phyloP scores from a whole-genome alignment of 2,888 invertebrate species.

The Scaptomyza reducta region DNA sequence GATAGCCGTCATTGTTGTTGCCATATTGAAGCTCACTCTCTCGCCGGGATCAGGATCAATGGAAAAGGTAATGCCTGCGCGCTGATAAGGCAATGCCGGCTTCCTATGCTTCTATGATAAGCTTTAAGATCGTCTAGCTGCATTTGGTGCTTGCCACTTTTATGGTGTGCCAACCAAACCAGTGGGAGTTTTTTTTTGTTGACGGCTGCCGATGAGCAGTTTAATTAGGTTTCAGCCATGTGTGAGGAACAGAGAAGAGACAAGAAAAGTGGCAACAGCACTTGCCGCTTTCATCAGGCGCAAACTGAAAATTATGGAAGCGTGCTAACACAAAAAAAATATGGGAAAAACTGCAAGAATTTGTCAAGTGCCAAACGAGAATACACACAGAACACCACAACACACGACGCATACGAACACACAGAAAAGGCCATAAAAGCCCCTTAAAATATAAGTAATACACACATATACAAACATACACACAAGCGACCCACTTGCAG shows the following conservation, averaged over 20 bases:
- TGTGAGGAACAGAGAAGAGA: slow-evolving; percentile 6
- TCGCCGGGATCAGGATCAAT: slow-evolving; percentile 26
- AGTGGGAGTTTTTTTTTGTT: slow-evolving; percentile 23
- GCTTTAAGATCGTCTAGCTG: slow-evolving; percentile 34
- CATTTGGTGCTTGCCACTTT: slow-evolving; percentile 22
- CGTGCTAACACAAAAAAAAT: slow-evolving; percentile 24
- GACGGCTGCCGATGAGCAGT: slow-evolving; percentile 49
- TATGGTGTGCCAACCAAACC: slow-evolving; percentile 2
- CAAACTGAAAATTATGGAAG: slow-evolving; percentile 53
- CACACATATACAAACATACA: slow-evolving; percentile 27
- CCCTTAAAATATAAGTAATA: slow-evolving; percentile 49
- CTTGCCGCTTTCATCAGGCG: slow-evolving; percentile 58
- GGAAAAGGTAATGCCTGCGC: slow-evolving; percentile 36
- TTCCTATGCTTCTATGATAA: slow-evolving; percentile 31
- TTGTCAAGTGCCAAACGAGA: slow-evolving; percentile 67
- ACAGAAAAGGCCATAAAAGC: slow-evolving; percentile 35
- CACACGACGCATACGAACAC: background rate
- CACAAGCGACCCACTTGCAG: slow-evolving; percentile 45
- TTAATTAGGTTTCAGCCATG: slow-evolving; percentile 67
- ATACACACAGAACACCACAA: background rate
- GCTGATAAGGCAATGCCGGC: slow-evolving; percentile 44
- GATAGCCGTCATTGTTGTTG: slow-evolving; percentile 17
- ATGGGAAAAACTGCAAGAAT: slow-evolving; percentile 64
- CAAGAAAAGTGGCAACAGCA: slow-evolving; percentile 38
- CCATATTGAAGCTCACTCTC: slow-evolving; percentile 49